phyloP scores from a whole-genome alignment of 2,113 vertebrate genomes.

The Origma solitaria region DNA sequence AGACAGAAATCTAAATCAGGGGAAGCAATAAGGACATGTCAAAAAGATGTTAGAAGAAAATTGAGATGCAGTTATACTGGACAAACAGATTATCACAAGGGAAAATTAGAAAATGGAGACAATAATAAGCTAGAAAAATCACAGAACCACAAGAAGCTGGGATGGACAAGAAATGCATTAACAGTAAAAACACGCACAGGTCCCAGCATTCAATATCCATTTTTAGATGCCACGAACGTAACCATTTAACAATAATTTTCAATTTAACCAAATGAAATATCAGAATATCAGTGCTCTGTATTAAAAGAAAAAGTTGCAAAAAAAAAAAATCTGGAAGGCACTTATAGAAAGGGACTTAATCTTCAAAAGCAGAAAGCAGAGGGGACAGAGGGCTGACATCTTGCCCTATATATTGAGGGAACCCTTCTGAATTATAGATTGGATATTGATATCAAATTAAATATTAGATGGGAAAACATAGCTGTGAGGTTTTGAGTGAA shows the following conservation, averaged over 20 bases:
- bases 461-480: not conserved
- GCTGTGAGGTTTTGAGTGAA: not conserved
- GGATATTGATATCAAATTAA: not conserved
- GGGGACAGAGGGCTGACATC: not conserved
- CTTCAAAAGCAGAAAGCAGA: not conserved
- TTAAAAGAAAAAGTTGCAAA: not conserved
- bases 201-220: not conserved
- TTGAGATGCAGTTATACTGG: not conserved
- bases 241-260: not conserved
- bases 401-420: not conserved
- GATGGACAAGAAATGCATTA: not conserved
- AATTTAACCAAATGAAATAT: not conserved
- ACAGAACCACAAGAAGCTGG: not conserved
- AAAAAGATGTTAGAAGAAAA: slow-evolving; percentile 1
- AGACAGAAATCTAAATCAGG: slow-evolving; percentile 8
- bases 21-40: not conserved
- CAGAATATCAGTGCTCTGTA: not conserved
- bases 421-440: not conserved
- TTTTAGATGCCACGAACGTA: not conserved
- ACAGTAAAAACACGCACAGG: not conserved
- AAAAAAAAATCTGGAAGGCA: not conserved
- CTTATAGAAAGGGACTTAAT: not conserved
- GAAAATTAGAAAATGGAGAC: not conserved
- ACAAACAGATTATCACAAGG: not conserved
- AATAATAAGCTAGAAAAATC: not conserved